Conservation (phyloP, 2,113 vertebrate genomes). For the Pangasianodon hypophthalmus region DNA sequence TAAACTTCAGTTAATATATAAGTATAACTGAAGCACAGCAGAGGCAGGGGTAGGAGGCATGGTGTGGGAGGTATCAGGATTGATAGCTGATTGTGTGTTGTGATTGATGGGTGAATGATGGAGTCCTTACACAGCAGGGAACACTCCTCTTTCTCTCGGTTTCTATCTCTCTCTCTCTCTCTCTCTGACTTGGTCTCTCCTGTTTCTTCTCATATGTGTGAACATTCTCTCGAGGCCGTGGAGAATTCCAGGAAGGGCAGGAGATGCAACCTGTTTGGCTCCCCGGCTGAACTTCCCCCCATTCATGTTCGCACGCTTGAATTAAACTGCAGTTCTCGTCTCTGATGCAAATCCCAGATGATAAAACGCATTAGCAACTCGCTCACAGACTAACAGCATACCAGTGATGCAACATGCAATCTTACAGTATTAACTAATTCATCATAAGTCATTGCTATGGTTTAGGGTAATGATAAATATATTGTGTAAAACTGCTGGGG, state of each 20-base stretch:
- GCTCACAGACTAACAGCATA: constrained; percentile 16
- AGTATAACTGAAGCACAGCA: background rate
- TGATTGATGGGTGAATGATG: constrained; percentile 54
- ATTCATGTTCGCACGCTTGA: constrained; percentile 57
- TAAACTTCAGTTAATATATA: background rate
- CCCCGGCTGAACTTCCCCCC: constrained; percentile 58
- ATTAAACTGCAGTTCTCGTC: constrained; percentile 33
- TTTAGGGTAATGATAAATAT: background rate
- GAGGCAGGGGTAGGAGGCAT: background rate
- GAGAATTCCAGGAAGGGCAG: constrained; percentile 65
- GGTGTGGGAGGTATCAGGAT: constrained; percentile 15
- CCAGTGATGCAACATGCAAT: background rate
- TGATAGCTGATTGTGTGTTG: constrained; percentile 42
- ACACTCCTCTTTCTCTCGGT: background rate
- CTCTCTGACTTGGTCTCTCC: background rate
- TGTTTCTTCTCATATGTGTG: constrained; percentile 11
- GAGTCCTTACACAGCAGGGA: constrained; percentile 42
- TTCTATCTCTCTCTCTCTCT: background rate
- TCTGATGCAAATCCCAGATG: constrained; percentile 54
- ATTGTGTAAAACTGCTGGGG: background rate
- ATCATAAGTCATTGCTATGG: constrained; percentile 3
- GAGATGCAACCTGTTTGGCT: constrained; percentile 59
- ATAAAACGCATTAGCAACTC: background rate
- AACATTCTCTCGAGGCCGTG: constrained; percentile 17
- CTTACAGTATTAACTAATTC: background rate